Conservation (phyloP, 2,113 vertebrate species). For the Oreochromis aureus region DNA sequence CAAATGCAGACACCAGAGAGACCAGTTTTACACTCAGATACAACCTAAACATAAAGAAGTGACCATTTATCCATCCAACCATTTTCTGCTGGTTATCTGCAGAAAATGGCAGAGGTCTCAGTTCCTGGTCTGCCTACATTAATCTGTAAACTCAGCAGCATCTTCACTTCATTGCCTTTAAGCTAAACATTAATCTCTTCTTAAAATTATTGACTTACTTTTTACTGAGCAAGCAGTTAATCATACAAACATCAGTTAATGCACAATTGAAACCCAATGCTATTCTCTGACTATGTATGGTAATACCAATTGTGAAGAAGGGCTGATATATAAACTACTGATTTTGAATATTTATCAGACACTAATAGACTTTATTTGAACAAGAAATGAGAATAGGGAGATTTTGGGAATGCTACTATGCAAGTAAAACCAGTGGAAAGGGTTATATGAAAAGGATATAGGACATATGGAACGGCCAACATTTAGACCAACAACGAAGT, state of each 20-base stretch:
- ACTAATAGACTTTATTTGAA: too few species aligned
- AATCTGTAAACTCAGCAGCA: not conserved
- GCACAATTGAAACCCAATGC: not conserved
- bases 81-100: not conserved
- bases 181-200: accelerated
- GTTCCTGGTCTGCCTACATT: not conserved
- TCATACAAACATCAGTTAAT: not conserved
- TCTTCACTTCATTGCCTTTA: not conserved
- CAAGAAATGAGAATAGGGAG: too few species aligned
- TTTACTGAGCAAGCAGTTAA: not conserved
- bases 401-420: too few species aligned
- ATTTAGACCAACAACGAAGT: too few species aligned
- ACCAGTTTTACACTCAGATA: not conserved
- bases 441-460: too few species aligned
- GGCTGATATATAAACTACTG: not conserved
- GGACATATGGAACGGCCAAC: too few species aligned
- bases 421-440: too few species aligned
- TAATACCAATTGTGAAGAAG: not conserved
- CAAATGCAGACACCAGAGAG: not conserved
- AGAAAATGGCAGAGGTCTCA: not conserved
- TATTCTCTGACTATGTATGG: not conserved
- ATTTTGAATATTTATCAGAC: too few species aligned
- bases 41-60: not conserved
- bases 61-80: not conserved
- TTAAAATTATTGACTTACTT: not conserved